Conservation (phyloP, 1,140 invertebrate genomes). For the Trachelipus rathkii region DNA sequence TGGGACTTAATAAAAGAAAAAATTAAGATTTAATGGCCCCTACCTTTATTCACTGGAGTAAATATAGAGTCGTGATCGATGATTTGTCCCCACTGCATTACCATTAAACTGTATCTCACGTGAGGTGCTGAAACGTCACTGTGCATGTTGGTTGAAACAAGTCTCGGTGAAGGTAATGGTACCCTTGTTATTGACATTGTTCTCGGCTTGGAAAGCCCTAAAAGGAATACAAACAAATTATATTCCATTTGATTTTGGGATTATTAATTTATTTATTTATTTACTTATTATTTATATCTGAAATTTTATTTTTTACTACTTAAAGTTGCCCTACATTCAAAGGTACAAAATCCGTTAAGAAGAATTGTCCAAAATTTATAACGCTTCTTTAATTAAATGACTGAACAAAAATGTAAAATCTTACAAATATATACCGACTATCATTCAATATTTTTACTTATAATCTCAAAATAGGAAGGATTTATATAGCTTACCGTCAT, state of each 20-base stretch:
- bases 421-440: too few species aligned
- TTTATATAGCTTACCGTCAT: slow-evolving; percentile 55
- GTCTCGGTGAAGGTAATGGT: slow-evolving; percentile 51
- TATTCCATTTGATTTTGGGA: too few species aligned
- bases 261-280: too few species aligned
- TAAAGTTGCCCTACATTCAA: too few species aligned
- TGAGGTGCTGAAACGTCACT: slow-evolving; percentile 53
- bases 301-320: too few species aligned
- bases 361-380: too few species aligned
- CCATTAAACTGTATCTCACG: slow-evolving; percentile 53
- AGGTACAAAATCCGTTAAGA: too few species aligned
- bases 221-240: background rate
- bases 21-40: slow-evolving; percentile 2
- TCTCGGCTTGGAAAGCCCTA: slow-evolving; percentile 50
- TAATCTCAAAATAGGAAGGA: background rate
- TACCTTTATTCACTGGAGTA: slow-evolving; percentile 57
- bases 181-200: slow-evolving; percentile 47
- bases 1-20: too few species aligned
- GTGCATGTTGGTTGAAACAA: slow-evolving; percentile 54
- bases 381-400: too few species aligned
- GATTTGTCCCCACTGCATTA: slow-evolving; percentile 58
- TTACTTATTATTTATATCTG: too few species aligned
- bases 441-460: too few species aligned
- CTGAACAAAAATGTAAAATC: too few species aligned
- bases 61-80: slow-evolving; percentile 60